A percentile compares a stretch with the other conserved stretches of the same genome.
Conservation (phyloP, 2,113 vertebrate species). For the Apaloderma vittatum region DNA sequence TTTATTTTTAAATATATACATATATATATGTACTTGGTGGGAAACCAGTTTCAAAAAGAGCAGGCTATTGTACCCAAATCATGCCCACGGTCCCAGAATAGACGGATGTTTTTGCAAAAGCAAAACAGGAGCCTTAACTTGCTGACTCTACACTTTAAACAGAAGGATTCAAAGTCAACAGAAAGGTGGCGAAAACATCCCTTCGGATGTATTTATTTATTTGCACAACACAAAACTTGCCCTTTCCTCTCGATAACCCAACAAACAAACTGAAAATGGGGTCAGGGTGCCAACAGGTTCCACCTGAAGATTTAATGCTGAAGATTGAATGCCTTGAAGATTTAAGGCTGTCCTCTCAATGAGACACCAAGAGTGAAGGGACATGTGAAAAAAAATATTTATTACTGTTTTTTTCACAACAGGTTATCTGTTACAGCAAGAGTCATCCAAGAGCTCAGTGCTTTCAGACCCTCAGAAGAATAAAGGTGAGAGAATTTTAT, state of each 20-base stretch:
- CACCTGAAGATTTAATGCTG: background rate
- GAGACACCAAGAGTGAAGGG: background rate
- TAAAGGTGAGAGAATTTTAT: background rate
- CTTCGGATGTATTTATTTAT: background rate
- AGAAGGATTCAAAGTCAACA: conserved; percentile 28
- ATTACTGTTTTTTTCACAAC: background rate
- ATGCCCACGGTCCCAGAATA: background rate
- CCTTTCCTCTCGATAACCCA: background rate
- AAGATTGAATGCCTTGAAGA: background rate
- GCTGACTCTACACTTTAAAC: background rate
- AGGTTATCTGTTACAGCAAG: background rate
- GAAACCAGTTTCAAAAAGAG: background rate
- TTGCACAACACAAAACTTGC: background rate
- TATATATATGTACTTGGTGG: background rate
- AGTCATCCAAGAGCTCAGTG: background rate
- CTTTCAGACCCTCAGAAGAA: background rate
- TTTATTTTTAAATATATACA: too few relatives aligned
- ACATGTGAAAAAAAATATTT: background rate
- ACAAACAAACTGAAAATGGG: background rate
- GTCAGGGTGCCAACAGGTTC: background rate
- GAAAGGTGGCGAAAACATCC: background rate
- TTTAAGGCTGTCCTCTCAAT: background rate
- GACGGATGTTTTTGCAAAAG: background rate
- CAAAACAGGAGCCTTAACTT: background rate
- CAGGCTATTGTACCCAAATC: background rate